These are phyloP conservation scores for Grammomys dolichurus DNA, from an alignment of 2,113 vertebrate genomes.

Conservation along the genomic window DNA sequence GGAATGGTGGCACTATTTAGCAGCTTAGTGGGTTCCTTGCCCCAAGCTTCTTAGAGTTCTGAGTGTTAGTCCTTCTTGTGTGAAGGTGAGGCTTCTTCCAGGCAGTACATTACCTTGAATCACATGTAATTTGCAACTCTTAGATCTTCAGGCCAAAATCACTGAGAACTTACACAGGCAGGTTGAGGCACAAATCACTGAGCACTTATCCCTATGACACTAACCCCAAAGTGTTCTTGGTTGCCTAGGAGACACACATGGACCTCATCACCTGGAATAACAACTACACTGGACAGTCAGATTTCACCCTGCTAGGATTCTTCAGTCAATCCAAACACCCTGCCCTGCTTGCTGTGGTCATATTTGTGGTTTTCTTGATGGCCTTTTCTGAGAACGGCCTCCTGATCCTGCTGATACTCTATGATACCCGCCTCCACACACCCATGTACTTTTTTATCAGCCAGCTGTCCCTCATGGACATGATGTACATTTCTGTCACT, in stretches of 20 bases:
- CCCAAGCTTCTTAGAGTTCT: rapidly evolving
- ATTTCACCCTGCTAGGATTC: conserved; percentile 62
- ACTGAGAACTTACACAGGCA: no score
- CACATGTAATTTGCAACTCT: neutral
- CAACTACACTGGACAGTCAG: neutral
- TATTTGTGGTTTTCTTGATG: conserved; percentile 61
- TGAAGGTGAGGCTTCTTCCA: rapidly evolving
- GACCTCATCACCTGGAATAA: neutral
- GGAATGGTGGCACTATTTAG: rapidly evolving
- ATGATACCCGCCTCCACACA: conserved; percentile 15
- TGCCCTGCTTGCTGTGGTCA: conserved; percentile 5
- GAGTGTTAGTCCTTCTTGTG: rapidly evolving
- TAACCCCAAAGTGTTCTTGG: neutral
- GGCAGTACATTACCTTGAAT: neutral
- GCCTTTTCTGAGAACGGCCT: conserved; percentile 68
- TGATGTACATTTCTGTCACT: no score
- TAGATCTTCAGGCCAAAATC: no score
- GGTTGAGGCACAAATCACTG: no score
- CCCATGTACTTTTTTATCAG: conserved; percentile 73
- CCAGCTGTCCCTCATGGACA: conserved; percentile 56
- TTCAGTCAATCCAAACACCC: conserved; percentile 47
- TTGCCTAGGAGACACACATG: neutral
- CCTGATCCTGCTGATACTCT: conserved; percentile 62
- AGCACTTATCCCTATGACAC: neutral
- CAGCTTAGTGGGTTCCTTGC: rapidly evolving